Evolutionary conservation across 2,888 invertebrate species (phyloP), one percentile per base, ranked within the genome.

Genomic region (Pogonocherus hispidulus): DNA sequence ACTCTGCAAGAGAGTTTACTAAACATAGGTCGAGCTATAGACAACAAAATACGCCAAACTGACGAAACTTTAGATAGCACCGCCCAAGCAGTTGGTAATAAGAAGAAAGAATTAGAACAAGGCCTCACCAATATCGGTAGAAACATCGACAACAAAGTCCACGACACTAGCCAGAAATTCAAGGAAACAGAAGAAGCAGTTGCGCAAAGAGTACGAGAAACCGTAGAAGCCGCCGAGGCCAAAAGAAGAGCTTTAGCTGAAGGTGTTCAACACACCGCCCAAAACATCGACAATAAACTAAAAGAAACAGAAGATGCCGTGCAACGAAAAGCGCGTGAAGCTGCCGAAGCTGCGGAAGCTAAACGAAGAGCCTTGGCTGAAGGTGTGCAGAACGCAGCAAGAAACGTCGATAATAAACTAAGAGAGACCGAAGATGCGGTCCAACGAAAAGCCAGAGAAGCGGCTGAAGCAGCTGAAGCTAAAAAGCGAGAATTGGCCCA

Each of bases 401-500:
- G 37, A 46, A 86, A 88, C 9, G 88, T 90, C 52, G 91, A 91
- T 80, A 81, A 88, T 70, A 91, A 91, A 84, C 82, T 92, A 78
- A 88, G 89, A 79, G 89, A 90, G 69, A 88, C 91, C 22, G 90
- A 68, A 47, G 65, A 75, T 16, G 70, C 74, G 16, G 64, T 73
- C 1, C 69, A 71, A 27, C 52, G 55, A 27, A 72, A 66, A 47
- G 72, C 72, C 1, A 64, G 70, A 63, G 67, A 71, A 41, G 72
- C 72, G 4, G 73, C 72, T 6, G 71, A 77, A 57, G 69, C 73
- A 8, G 69, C 71, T n/a, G 71, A 74, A 56, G 67, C 69, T n/a
- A 74, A 73, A 41, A 63, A 59, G 46, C 51, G 62, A 56, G 66
- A 72, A 27, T 16, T 67, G 16, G 68, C 55, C 22, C 44, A 70